Conservation (phyloP, 2,797 vertebrate genomes). For the Lepidocolaptes lacrymiger region DNA sequence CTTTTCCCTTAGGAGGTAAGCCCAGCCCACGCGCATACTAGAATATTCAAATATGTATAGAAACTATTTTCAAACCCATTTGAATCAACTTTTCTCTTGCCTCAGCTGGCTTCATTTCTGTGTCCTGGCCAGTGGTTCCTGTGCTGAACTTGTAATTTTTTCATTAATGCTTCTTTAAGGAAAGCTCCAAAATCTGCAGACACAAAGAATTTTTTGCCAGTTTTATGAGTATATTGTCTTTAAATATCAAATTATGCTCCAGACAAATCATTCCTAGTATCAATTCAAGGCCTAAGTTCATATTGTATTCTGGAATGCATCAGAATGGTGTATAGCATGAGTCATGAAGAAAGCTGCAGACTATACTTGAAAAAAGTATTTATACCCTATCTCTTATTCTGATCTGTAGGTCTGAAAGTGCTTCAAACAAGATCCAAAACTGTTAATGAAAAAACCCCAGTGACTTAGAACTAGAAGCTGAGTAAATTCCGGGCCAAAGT, state of each 20-base stretch:
- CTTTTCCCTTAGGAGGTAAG: neutral
- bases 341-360: neutral
- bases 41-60: slow-evolving; percentile 16
- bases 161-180: neutral
- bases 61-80: slow-evolving; percentile 12
- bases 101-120: neutral
- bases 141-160: neutral
- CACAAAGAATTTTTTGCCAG: neutral
- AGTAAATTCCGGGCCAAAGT: neutral
- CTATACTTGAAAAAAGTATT: neutral
- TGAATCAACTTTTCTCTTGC: neutral
- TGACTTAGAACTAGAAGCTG: neutral
- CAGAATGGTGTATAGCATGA: neutral
- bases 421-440: neutral
- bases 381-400: neutral
- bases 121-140: neutral
- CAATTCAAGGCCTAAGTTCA: neutral
- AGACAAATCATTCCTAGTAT: neutral
- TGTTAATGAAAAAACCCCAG: neutral
- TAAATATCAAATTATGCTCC: neutral
- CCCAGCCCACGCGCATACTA: neutral
- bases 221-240: neutral
- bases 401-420: neutral
- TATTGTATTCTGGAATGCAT: neutral
- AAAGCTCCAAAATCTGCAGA: neutral